A percentile compares a stretch with the other conserved stretches of the same genome.
phyloP scores from a whole-genome alignment of 2,113 vertebrate genomes.

The Gnathonemus echidnorhynchus region DNA sequence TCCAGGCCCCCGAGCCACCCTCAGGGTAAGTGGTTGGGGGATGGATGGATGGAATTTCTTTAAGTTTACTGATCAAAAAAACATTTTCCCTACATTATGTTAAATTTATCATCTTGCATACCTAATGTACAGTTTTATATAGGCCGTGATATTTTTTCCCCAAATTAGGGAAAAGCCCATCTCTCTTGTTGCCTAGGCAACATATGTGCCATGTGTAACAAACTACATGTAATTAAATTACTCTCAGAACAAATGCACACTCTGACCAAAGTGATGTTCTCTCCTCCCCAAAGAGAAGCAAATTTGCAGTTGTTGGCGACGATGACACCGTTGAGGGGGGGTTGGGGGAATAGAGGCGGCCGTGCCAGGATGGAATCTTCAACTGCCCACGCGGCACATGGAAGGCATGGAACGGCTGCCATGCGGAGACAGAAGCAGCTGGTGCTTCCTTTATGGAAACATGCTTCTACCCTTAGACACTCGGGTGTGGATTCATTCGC shows the following conservation, averaged over 20 bases:
- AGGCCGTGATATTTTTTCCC: background rate
- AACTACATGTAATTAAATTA: background rate
- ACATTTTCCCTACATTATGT: background rate
- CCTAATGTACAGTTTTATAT: background rate
- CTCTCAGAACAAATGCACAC: background rate
- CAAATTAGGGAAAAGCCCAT: background rate
- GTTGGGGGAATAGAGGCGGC: background rate
- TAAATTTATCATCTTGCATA: background rate
- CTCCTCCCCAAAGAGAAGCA: background rate
- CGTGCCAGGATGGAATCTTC: background rate
- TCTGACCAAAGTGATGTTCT: background rate
- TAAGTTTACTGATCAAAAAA: background rate
- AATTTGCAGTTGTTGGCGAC: background rate
- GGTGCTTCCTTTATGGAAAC: background rate
- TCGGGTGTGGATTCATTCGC: background rate
- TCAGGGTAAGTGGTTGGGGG: background rate
- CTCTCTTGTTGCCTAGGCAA: slow-evolving; percentile 13
- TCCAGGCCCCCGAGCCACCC: background rate
- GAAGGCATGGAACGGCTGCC: background rate
- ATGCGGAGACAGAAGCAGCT: background rate
- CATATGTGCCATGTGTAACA: slow-evolving; percentile 1
- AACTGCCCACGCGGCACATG: background rate
- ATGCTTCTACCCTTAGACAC: background rate
- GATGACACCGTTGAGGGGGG: background rate
- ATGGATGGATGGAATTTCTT: background rate